Evolutionary conservation across 2,797 vertebrate species (phyloP).

Genomic region (Triplophysa bombifrons): DNA sequence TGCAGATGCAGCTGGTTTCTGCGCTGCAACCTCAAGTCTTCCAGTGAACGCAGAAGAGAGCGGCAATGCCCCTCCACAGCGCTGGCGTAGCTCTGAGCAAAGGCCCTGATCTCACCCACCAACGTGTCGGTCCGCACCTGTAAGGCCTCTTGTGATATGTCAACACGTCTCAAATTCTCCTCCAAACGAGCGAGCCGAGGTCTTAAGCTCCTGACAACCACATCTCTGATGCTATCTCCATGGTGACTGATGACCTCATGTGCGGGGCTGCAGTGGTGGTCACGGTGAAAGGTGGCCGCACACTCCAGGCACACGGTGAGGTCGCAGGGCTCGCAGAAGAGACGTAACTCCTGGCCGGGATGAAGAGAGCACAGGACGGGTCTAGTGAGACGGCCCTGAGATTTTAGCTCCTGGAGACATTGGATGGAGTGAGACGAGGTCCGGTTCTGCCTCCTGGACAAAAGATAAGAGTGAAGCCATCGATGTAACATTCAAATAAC

Average conservation of each 20-base stretch:
- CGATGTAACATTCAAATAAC: not conserved
- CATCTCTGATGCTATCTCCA: constrained; percentile 77
- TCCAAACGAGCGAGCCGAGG: constrained; percentile 77
- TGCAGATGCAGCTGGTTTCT: constrained; percentile 85
- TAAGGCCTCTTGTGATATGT: constrained; percentile 68
- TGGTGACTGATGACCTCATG: constrained; percentile 76
- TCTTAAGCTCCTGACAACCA: constrained; percentile 74
- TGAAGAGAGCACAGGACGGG: constrained; percentile 83
- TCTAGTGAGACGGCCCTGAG: constrained; percentile 72
- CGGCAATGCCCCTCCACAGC: constrained; percentile 83
- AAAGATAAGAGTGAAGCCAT: not conserved
- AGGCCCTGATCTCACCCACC: constrained; percentile 76
- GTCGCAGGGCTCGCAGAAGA: constrained; percentile 90
- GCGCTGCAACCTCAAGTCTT: constrained; percentile 79
- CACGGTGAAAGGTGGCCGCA: constrained; percentile 76
- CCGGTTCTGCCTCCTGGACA: constrained; percentile 86
- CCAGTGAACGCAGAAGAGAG: constrained; percentile 81
- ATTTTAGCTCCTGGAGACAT: constrained; percentile 76
- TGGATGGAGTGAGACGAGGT: constrained; percentile 80
- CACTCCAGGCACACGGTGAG: constrained; percentile 86
- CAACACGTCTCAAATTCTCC: constrained; percentile 74
- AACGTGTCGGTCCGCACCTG: constrained; percentile 65
- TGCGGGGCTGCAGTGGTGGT: constrained; percentile 78
- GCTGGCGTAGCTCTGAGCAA: constrained; percentile 78
- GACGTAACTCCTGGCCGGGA: constrained; percentile 82